Base-by-base conservation (phyloP, 1,140 invertebrate species). In the Proctacanthus coquilletti region DNA sequence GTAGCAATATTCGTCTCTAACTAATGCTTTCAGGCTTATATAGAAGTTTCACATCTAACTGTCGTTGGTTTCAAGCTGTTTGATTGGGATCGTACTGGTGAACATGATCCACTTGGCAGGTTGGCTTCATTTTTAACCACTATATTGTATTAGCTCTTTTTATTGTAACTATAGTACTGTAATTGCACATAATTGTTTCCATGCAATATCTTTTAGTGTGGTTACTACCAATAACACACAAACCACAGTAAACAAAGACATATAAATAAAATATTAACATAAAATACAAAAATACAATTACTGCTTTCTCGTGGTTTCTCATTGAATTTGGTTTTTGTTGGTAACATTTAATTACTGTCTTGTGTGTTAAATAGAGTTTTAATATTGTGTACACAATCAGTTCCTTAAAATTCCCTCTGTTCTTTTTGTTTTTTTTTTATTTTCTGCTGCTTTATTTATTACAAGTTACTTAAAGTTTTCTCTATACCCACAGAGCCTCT, bases 91-190 rank as follows among this genome's bases (percentile, higher is more conserved):
- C 75, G 75, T 52, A 71, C 76, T 50, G 75, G 73, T 52, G 65
- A 70, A 56, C 79, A 84, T 62, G 81, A 84, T 62, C 71, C 71
- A 50, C 72, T 86, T 50, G 82, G 82, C 74, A 84, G 81, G 82
- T 86, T 75, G 47, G 52, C 43, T n/a, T n/a, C n/a, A n/a, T n/a
- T n/a, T n/a, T n/a, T n/a, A n/a, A n/a, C n/a, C n/a, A n/a, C n/a
- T n/a, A n/a, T n/a, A n/a, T n/a, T n/a, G n/a, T n/a, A n/a, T n/a
- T n/a, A n/a, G n/a, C n/a, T n/a, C n/a, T n/a, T n/a, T n/a, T n/a
- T n/a, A n/a, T n/a, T n/a, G n/a, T n/a, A n/a, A n/a, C n/a, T n/a
- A n/a, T n/a, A n/a, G n/a, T n/a, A n/a, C n/a, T n/a, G n/a, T n/a
- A n/a, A n/a, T n/a, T n/a, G n/a, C n/a, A n/a, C n/a, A n/a, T n/a